Conservation (phyloP, 2,797 vertebrate species). For the Falco naumanni region DNA sequence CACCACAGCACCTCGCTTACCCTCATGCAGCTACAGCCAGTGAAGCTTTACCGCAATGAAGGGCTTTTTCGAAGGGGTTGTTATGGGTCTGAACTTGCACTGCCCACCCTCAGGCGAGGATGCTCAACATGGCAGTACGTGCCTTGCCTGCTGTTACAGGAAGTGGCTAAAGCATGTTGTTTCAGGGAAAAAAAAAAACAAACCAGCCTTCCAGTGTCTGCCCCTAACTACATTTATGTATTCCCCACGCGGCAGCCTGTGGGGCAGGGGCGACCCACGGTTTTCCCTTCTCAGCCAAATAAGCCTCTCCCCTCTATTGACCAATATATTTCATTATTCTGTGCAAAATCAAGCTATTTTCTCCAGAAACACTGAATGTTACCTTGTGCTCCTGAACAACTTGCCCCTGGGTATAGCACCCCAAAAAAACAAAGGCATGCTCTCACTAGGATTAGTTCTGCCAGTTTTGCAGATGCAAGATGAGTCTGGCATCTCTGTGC, state of each 20-base stretch:
- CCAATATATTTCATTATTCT: neutral
- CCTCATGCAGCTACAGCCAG: neutral
- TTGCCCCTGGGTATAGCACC: neutral
- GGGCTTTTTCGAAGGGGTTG: neutral
- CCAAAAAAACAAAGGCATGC: neutral
- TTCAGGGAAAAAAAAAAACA: neutral
- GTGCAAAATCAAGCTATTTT: neutral
- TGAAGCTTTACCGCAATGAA: neutral
- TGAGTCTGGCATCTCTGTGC: neutral
- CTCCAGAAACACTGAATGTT: neutral
- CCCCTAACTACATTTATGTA: neutral
- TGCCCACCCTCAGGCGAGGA: neutral
- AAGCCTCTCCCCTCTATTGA: neutral
- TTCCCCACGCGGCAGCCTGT: neutral
- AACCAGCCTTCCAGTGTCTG: neutral
- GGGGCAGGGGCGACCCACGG: neutral
- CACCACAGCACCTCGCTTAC: fast-evolving
- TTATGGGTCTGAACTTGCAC: neutral
- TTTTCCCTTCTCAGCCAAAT: neutral
- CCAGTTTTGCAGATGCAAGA: neutral
- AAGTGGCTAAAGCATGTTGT: neutral
- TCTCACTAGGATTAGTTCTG: neutral
- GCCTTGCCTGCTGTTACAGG: neutral
- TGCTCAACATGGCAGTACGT: fast-evolving
- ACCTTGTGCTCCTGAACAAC: neutral